These are phyloP conservation scores for Cyclophora punctaria DNA, from an alignment of 2,888 invertebrate genomes.

Conservation along the genomic window DNA sequence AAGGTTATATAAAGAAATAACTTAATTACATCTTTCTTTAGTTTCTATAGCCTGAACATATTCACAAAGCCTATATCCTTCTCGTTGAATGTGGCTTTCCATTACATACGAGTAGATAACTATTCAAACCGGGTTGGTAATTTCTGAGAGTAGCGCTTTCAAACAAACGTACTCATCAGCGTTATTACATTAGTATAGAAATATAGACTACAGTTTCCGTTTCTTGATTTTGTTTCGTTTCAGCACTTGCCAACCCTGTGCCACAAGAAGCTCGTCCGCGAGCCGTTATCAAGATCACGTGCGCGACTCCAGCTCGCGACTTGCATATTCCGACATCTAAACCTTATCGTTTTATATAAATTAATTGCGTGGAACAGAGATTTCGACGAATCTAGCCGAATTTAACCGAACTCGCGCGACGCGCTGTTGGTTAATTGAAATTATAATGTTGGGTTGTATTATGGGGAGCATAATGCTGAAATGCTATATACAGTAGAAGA, in stretches of 20 bases:
- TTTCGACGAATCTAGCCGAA: slow-evolving; percentile 23
- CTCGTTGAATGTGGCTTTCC: too few species aligned
- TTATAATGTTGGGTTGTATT: slow-evolving; percentile 10
- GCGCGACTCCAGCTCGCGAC: slow-evolving; percentile 49
- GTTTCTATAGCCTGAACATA: too few species aligned
- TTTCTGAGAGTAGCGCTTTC: too few species aligned
- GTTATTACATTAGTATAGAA: background rate
- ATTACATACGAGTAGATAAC: too few species aligned
- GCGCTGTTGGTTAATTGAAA: slow-evolving; percentile 14
- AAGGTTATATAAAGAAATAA: too few species aligned
- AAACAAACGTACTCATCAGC: too few species aligned
- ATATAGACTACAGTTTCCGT: background rate
- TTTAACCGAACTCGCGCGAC: background rate
- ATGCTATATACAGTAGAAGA: too few species aligned
- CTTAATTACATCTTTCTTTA: too few species aligned
- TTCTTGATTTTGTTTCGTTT: background rate
- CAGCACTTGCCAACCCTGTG: slow-evolving; percentile 28
- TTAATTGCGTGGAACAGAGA: slow-evolving; percentile 59
- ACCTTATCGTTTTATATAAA: slow-evolving; percentile 70
- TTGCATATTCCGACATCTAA: slow-evolving; percentile 67
- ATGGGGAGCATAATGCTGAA: too few species aligned
- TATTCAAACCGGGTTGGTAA: too few species aligned
- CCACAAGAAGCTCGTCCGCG: slow-evolving; percentile 28
- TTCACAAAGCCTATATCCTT: too few species aligned
- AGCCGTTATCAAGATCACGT: slow-evolving; percentile 61